Conservation (phyloP, 2,888 invertebrate genomes). For the Drosophila rubida region DNA sequence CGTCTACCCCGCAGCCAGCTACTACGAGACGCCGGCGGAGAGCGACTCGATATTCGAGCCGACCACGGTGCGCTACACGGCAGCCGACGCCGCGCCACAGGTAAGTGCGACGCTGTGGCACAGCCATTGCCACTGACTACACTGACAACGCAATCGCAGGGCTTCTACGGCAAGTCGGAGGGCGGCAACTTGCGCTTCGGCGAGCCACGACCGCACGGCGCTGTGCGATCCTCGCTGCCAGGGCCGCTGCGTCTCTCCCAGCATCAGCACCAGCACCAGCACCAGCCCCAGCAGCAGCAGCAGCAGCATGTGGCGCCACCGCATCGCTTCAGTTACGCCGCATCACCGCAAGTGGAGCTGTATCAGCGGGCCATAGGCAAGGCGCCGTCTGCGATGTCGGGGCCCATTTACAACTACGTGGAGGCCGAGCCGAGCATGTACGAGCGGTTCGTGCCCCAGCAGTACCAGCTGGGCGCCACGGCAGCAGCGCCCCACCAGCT, state of each 20-base stretch:
- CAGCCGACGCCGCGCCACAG: constrained; percentile 75
- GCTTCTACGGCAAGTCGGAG: constrained; percentile 55
- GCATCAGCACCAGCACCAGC: constrained; percentile 27
- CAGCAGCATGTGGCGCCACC: constrained; percentile 10
- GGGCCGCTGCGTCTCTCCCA: constrained; percentile 44
- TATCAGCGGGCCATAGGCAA: constrained; percentile 38
- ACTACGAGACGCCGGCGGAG: constrained; percentile 49
- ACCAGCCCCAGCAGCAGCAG: constrained; percentile 17
- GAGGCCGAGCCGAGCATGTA: constrained; percentile 57
- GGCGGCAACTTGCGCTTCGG: constrained; percentile 57
- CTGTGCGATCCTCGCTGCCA: constrained; percentile 20
- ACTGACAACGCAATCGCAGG: constrained; percentile 46
- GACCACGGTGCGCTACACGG: constrained; percentile 74
- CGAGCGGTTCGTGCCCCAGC: constrained; percentile 53
- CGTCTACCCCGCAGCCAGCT: constrained; percentile 60
- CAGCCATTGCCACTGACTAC: constrained; percentile 9
- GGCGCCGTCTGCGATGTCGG: constrained; percentile 13
- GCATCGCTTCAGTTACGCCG: constrained; percentile 65
- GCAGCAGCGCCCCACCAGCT: constrained; percentile 27
- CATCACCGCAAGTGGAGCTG: constrained; percentile 64
- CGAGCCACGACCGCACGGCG: constrained; percentile 42
- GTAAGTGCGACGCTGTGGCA: constrained; percentile 45
- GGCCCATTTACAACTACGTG: constrained; percentile 52
- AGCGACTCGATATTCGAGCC: constrained; percentile 61
- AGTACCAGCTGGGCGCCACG: constrained; percentile 54